Evolutionary conservation across 1,140 invertebrate genomes (phyloP).

Genomic region (Drosophila littoralis): DNA sequence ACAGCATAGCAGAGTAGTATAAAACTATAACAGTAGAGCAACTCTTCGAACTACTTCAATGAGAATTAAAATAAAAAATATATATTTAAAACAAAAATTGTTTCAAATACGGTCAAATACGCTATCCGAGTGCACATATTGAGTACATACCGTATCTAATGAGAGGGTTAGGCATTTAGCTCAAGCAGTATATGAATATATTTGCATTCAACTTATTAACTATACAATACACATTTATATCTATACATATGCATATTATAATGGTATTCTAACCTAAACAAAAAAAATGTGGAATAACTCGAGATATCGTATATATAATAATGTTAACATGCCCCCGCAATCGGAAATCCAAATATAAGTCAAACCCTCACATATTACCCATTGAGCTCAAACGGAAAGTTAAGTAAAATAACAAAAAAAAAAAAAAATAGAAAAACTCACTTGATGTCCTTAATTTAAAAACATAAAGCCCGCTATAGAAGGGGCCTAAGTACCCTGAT

Average conservation of each 20-base stretch:
- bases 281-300: slow-evolving; percentile 13
- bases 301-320: slow-evolving; percentile 38
- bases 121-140: slow-evolving; percentile 34
- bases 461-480: slow-evolving; percentile 24
- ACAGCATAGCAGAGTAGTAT: slow-evolving; percentile 4
- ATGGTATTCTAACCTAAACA: slow-evolving; percentile 28
- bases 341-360: slow-evolving; percentile 8
- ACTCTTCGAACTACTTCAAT: slow-evolving; percentile 15
- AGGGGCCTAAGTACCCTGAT: neutral
- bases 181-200: slow-evolving; percentile 65
- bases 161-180: slow-evolving; percentile 72
- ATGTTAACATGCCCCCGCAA: neutral
- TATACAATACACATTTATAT: slow-evolving; percentile 50
- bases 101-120: slow-evolving; percentile 35
- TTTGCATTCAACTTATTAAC: slow-evolving; percentile 44
- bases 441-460: slow-evolving; percentile 69
- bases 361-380: slow-evolving; percentile 26
- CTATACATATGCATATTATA: slow-evolving; percentile 33
- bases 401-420: slow-evolving; percentile 13
- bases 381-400: slow-evolving; percentile 25
- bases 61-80: neutral
- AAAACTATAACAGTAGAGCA: slow-evolving; percentile 29
- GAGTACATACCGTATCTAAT: neutral
- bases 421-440: slow-evolving; percentile 38
- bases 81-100: slow-evolving; percentile 9